Evolutionary conservation across 2,888 invertebrate genomes (phyloP), one percentile per base, ranked within the genome.

Genomic region (Anodontia alba): DNA sequence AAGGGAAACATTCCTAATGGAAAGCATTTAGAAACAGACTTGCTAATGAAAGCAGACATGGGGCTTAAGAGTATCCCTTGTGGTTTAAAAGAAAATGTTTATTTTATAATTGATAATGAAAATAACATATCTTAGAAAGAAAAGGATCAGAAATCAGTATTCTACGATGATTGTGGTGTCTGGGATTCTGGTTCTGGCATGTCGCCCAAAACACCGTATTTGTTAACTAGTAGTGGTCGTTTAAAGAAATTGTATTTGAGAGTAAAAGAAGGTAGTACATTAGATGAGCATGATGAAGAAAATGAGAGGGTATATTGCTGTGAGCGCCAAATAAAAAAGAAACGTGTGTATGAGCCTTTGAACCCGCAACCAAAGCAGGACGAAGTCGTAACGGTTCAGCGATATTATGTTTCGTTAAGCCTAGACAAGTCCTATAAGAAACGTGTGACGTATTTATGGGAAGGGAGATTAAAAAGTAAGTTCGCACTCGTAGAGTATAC

Each of bases 91-190:
- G 38, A 77, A 67, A 67, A 66, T 54, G 36, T 77, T 20, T 72
- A 51, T 51, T 77, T 77, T 68, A 0, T 77, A 5, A n/a, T 72
- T 20, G 68, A 67, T 38, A 77, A 77, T 17, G 36, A n/a, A 3
- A 26, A 7, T 29, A 72, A 42, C 15, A 33, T 66, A 3, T 8
- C 72, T 8, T 42, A 72, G 15, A n/a, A 42, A 33, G 29, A 51
- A 26, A 8, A 66, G 8, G 73, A 72, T 12, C 17, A 66, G 12
- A 72, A 42, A 20, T 23, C 72, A n/a, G 77, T 72, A 36, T 77
- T 73, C 23, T 73, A 72, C 67, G 72, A 77, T 33, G 73, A 73
- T 17, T 73, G 72, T 51, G 77, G 72, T n/a, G 38, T 72, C 0
- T 77, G 77, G 77, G 66, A 33, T n/a, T 62, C 57, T 62, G 62